Percentiles rank a stretch among this genome's conserved stretches.
These are phyloP conservation scores for Lateolabrax maculatus DNA, from an alignment of 2,797 vertebrate genomes.

Conservation along the genomic window DNA sequence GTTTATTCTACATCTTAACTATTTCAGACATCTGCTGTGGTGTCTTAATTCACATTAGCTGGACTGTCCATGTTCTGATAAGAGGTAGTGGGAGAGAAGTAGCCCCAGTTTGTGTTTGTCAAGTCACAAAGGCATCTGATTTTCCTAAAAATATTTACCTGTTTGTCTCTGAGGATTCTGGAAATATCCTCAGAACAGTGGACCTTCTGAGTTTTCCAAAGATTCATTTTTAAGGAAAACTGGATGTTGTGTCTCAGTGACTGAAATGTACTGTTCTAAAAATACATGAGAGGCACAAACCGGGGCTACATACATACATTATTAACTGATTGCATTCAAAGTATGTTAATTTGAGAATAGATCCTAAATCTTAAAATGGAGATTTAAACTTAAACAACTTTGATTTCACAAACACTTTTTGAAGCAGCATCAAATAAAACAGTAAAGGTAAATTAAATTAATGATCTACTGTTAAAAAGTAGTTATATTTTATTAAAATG, in stretches of 20 bases:
- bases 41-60: background rate
- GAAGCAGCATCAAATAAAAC: background rate
- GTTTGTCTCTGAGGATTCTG: too few relatives aligned
- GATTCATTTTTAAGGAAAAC: background rate
- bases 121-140: accelerated
- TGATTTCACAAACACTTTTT: background rate
- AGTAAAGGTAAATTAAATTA: background rate
- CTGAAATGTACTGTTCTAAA: too few relatives aligned
- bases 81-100: background rate
- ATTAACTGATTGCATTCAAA: conserved; percentile 5
- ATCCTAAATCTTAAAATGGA: background rate
- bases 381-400: background rate
- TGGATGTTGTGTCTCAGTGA: too few relatives aligned
- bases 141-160: background rate
- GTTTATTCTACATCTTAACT: too few relatives aligned
- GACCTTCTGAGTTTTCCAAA: too few relatives aligned
- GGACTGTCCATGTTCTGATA: background rate
- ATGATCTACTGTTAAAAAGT: background rate
- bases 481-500: background rate
- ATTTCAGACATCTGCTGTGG: background rate
- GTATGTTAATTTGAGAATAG: conserved; percentile 1
- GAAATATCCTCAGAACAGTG: too few relatives aligned
- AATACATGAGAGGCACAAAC: too few relatives aligned
- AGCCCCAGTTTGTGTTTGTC: background rate
- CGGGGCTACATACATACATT: conserved; percentile 6